phyloP scores from a whole-genome alignment of 1,140 invertebrate species.

The Lutraria rhynchaena region DNA sequence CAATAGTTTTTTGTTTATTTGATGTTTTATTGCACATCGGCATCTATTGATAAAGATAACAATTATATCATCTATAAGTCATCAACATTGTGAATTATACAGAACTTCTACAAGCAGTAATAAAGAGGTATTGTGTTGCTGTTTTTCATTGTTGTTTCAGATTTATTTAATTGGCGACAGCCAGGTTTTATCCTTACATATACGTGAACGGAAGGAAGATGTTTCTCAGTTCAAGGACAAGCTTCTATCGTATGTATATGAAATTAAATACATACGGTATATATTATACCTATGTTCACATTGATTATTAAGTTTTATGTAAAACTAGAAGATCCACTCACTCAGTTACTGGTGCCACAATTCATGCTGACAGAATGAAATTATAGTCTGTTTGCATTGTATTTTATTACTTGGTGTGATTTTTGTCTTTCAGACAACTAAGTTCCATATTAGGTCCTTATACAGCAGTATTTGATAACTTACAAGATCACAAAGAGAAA shows the following conservation, averaged over 20 bases:
- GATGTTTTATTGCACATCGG: not conserved
- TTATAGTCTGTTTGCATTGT: too few relatives aligned
- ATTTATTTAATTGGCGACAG: slow-evolving; percentile 26
- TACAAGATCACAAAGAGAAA: slow-evolving; percentile 35
- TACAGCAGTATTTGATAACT: slow-evolving; percentile 18
- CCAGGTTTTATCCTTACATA: not conserved
- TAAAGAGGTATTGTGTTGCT: not conserved
- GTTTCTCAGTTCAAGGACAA: not conserved
- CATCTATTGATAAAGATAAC: not conserved
- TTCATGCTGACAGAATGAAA: too few relatives aligned
- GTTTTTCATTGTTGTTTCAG: not conserved
- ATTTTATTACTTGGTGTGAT: too few relatives aligned
- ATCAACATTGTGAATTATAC: not conserved
- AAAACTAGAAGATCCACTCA: too few relatives aligned
- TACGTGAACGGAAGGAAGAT: not conserved
- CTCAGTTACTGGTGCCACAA: too few relatives aligned
- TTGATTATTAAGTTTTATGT: too few relatives aligned
- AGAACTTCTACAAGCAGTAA: not conserved
- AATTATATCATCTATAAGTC: not conserved
- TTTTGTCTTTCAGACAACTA: not conserved
- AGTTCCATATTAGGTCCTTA: slow-evolving; percentile 2
- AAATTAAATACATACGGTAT: too few relatives aligned
- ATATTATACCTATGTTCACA: too few relatives aligned
- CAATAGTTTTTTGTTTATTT: not conserved
- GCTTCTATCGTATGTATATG: slow-evolving; percentile 1